phyloP scores from a whole-genome alignment of 2,888 invertebrate species.

The Dichetophora obliterata region DNA sequence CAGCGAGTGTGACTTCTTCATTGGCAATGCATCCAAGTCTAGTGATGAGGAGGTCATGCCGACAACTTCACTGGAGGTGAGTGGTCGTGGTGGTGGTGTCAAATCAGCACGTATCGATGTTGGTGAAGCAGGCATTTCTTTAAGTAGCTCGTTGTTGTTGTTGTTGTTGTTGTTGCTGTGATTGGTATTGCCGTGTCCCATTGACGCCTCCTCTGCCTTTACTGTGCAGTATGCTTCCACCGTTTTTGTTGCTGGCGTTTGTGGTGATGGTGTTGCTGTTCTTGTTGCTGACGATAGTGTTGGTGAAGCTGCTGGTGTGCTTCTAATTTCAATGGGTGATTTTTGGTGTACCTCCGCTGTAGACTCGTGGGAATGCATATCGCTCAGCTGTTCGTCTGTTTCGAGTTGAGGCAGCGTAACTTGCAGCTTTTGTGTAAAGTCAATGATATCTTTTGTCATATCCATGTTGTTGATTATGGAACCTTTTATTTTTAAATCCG shows the following conservation, averaged over 20 bases:
- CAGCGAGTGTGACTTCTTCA: constrained; percentile 64
- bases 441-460: constrained; percentile 65
- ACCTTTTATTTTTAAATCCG: not conserved
- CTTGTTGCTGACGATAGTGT: not conserved
- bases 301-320: not conserved
- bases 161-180: not conserved
- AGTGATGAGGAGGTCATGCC: constrained; percentile 53
- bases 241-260: constrained; percentile 22
- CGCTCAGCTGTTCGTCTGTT: constrained; percentile 24
- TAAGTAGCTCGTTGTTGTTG: not conserved
- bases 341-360: not conserved
- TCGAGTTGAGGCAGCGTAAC: constrained; percentile 38
- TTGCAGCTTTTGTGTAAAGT: constrained; percentile 59
- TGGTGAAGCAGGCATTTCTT: not conserved
- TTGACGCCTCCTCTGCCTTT: not conserved
- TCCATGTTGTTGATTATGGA: constrained; percentile 54
- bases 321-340: not conserved
- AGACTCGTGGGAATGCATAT: constrained; percentile 25
- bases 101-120: constrained; percentile 45
- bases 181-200: not conserved
- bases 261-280: constrained; percentile 6
- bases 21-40: constrained; percentile 54
- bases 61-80: constrained; percentile 64
- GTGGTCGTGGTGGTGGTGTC: constrained; percentile 65
- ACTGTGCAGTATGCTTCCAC: not conserved